A percentile compares a stretch with the other conserved stretches of the same genome.
phyloP scores from a whole-genome alignment of 2,888 invertebrate genomes.

The Thyatira batis region DNA sequence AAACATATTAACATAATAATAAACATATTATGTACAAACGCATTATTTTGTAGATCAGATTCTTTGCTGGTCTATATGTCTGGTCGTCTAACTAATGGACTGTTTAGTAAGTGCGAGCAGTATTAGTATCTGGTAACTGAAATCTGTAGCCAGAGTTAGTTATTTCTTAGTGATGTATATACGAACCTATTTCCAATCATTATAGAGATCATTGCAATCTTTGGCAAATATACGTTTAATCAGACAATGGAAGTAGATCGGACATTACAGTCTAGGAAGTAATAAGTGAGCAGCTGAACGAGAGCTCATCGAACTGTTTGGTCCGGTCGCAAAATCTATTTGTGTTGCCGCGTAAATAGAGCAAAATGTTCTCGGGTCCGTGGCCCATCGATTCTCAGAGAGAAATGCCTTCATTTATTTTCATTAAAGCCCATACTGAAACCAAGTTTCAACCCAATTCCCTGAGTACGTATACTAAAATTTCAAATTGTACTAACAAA shows the following conservation, averaged over 20 bases:
- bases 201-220: too few species aligned
- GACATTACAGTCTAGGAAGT: constrained; percentile 28
- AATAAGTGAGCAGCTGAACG: constrained; percentile 38
- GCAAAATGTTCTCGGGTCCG: constrained; percentile 22
- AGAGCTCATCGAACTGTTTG: constrained; percentile 32
- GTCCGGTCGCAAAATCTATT: constrained; percentile 30
- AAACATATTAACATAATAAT: too few species aligned
- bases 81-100: too few species aligned
- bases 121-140: too few species aligned
- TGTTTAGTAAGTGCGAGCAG: too few species aligned
- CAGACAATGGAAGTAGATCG: neutral
- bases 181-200: too few species aligned
- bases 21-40: too few species aligned
- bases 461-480: constrained; percentile 10
- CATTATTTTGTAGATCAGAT: too few species aligned
- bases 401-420: constrained; percentile 41
- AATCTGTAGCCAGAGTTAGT: too few species aligned
- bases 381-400: constrained; percentile 24
- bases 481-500: constrained; percentile 14
- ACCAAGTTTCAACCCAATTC: constrained; percentile 18
- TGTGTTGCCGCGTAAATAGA: constrained; percentile 29
- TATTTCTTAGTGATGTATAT: too few species aligned
- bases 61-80: too few species aligned
- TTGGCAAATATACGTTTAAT: neutral
- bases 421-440: constrained; percentile 31